Evolutionary conservation across 2,888 invertebrate species (phyloP).

Genomic region (Ernsta delagoae): DNA sequence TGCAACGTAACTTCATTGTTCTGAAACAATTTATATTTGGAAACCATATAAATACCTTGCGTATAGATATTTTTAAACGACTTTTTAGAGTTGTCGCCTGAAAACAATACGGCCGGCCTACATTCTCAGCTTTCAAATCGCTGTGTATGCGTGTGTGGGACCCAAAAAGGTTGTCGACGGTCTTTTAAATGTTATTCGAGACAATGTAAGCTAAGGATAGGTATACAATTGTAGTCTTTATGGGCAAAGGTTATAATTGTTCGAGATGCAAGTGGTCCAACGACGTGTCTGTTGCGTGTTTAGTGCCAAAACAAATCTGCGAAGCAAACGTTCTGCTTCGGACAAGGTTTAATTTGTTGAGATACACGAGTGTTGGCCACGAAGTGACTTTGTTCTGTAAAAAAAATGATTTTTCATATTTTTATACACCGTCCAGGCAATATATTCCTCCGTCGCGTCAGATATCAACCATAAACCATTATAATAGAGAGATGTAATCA

Average conservation of each 20-base stretch:
- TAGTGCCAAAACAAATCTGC: constrained; percentile 20
- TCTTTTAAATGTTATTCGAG: constrained; percentile 15
- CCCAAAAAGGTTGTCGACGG: constrained; percentile 21
- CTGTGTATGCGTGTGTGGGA: constrained; percentile 17
- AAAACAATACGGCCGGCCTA: constrained; percentile 6
- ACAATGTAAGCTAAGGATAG: constrained; percentile 28
- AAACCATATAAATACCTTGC: constrained; percentile 1
- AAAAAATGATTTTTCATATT: constrained; percentile 37
- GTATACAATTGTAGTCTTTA: constrained; percentile 42
- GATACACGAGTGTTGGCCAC: constrained; percentile 1
- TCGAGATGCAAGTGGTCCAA: constrained; percentile 9
- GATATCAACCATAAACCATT: constrained; percentile 30
- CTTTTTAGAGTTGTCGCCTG: constrained; percentile 1
- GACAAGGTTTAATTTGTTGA: constrained; percentile 7
- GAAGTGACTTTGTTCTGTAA: constrained; percentile 10
- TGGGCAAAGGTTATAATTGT: constrained; percentile 41
- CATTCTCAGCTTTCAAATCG: constrained; percentile 27
- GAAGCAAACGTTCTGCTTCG: not conserved
- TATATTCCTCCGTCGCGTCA: constrained; percentile 34
- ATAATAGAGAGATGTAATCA: constrained; percentile 40
- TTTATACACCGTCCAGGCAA: constrained; percentile 44
- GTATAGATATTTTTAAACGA: constrained; percentile 7
- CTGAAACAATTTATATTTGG: not conserved
- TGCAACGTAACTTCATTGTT: not conserved
- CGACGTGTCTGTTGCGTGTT: constrained; percentile 8